Base-by-base conservation (phyloP, 2,797 vertebrate genomes). In the Urophycis tenuis region DNA sequence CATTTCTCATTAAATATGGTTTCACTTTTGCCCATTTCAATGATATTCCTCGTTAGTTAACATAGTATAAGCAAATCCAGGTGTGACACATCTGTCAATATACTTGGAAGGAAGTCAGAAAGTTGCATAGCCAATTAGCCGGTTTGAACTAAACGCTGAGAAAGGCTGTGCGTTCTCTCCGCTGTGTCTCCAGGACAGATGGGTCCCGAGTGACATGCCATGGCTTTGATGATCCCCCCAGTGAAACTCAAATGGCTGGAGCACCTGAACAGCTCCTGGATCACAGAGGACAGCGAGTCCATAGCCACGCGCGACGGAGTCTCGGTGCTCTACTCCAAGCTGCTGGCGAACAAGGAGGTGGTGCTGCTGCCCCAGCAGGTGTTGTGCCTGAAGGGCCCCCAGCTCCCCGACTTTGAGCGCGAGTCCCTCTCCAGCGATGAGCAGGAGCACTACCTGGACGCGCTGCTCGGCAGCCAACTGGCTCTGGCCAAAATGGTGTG, bases 191-290 rank as follows among this genome's bases (percentile, higher is more conserved):
- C 89, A 87, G 96, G 92, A 92, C 94, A 91, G 87, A 97, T 96
- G 93, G 94, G 91, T 92, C 89, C 94, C 91, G 88, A 95, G 86
- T 99, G 92, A 96, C 88, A 83, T 89, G 92, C 86, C 86, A 99
- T 99, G 97, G 95, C 96, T 85, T 90, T 95, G 81, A 98, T 95
- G 95, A 96, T 99, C 85, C 97, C 97, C 76, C 96, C 96, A 45
- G 97, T 99, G 88, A 99, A 99, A 85, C 92, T 98, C 80, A 99
- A 99, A 91, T 99, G 97, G 97, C 94, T 99, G 76, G 97, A 99
- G 92, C 97, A 99, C 88, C 94, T 99, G 0, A 99, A 99, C 92
- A 97, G 96, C 92, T 99, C 96, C 53, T 99, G 97, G 97, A 99
- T 99, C 88, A 95, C 95, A 5, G 97, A 99, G 87, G 97, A 99